Evolutionary conservation across 2,888 invertebrate genomes (phyloP).

Genomic region (Agrotis clavis): DNA sequence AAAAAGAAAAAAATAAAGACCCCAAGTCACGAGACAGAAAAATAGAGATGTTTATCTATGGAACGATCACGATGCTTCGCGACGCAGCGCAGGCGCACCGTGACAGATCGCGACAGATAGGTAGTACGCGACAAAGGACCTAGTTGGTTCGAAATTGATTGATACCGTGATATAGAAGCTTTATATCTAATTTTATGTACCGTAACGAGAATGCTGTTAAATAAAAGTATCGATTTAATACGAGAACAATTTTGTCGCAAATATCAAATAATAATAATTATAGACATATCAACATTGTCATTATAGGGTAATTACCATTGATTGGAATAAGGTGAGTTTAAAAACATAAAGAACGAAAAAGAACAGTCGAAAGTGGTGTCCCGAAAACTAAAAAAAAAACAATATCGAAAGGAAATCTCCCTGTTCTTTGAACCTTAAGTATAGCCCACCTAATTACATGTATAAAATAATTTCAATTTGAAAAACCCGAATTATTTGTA

Average conservation of each 20-base stretch:
- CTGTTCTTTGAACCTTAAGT: too few species aligned
- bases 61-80: constrained; percentile 63
- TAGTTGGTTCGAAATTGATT: constrained; percentile 65
- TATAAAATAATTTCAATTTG: too few species aligned
- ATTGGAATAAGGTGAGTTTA: too few species aligned
- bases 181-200: constrained; percentile 33
- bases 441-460: too few species aligned
- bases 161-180: constrained; percentile 57
- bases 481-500: too few species aligned
- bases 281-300: too few species aligned
- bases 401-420: too few species aligned
- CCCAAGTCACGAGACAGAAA: constrained; percentile 65
- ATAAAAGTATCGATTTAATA: constrained; percentile 3
- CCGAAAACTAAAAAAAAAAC: too few species aligned
- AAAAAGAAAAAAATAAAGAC: constrained; percentile 48
- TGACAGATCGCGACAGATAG: constrained; percentile 72
- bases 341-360: too few species aligned
- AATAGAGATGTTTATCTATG: constrained; percentile 75
- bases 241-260: neutral
- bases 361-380: too few species aligned
- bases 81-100: constrained; percentile 58
- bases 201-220: constrained; percentile 34
- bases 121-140: constrained; percentile 65
- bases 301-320: too few species aligned
- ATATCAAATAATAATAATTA: neutral